Percentiles rank a stretch among this genome's conserved stretches.
Evolutionary conservation across 2,888 invertebrate genomes (phyloP).

Genomic region (Zaprionus bogoriensis): DNA sequence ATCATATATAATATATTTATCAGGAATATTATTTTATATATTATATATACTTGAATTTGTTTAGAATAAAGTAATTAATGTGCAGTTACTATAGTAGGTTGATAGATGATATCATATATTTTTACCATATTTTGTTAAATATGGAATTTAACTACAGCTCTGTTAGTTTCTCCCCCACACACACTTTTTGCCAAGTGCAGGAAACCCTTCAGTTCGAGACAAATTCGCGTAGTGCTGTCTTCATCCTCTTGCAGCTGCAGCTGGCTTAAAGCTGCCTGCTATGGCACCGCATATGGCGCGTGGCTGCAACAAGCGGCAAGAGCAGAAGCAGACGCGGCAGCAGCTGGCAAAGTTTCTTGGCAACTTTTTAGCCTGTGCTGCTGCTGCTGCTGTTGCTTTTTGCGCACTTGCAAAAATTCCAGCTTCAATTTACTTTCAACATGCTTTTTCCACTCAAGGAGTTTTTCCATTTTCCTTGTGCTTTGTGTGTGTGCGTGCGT

Average conservation of each 20-base stretch:
- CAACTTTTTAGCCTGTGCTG: constrained; percentile 41
- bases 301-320: constrained; percentile 22
- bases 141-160: background rate
- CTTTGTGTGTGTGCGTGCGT: constrained; percentile 9
- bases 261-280: constrained; percentile 47
- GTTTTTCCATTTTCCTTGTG: constrained; percentile 41
- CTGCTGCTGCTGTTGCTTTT: constrained; percentile 41
- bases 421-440: constrained; percentile 77
- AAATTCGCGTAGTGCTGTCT: no score
- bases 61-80: no score
- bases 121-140: no score
- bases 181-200: no score
- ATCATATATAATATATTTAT: no score
- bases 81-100: no score
- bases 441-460: constrained; percentile 67
- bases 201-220: background rate
- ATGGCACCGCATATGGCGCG: constrained; percentile 35
- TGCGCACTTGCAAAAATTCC: constrained; percentile 65
- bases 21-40: no score
- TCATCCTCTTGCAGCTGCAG: background rate
- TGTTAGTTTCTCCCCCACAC: background rate
- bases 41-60: no score
- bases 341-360: constrained; percentile 53
- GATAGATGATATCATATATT: no score
- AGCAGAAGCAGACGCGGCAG: constrained; percentile 25